These are phyloP conservation scores for Trissolcus brochymenae DNA, from an alignment of 2,888 invertebrate genomes.

Conservation along the genomic window DNA sequence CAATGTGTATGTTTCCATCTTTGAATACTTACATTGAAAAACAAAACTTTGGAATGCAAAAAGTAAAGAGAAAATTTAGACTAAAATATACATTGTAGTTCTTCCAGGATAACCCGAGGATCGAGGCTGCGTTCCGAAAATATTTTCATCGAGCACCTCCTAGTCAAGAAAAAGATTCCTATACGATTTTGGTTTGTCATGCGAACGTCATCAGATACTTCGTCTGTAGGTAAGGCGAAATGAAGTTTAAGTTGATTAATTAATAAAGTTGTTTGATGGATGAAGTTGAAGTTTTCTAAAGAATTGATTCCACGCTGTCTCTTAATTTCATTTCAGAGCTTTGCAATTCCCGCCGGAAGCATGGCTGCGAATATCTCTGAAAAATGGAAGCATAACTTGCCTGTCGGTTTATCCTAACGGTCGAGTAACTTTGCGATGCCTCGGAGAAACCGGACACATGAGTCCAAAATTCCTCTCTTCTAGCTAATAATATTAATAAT, in stretches of 20 bases:
- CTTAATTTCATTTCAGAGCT: slow-evolving; percentile 82
- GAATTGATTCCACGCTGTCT: not conserved
- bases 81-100: slow-evolving; percentile 79
- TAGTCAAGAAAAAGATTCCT: slow-evolving; percentile 87
- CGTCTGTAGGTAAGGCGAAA: slow-evolving; percentile 85
- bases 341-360: slow-evolving; percentile 98
- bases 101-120: slow-evolving; percentile 93
- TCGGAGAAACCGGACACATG: slow-evolving; percentile 95
- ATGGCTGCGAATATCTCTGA: slow-evolving; percentile 94
- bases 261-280: too few species aligned
- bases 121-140: slow-evolving; percentile 95
- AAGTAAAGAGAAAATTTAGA: not conserved
- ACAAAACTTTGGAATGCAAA: not conserved
- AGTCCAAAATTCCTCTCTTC: slow-evolving; percentile 83
- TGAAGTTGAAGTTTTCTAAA: not conserved
- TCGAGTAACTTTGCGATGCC: slow-evolving; percentile 85
- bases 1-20: slow-evolving; percentile 79
- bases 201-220: slow-evolving; percentile 98
- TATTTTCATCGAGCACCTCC: slow-evolving; percentile 94
- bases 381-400: slow-evolving; percentile 96
- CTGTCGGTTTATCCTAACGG: slow-evolving; percentile 91
- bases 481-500: slow-evolving; percentile 48
- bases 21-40: not conserved
- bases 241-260: too few species aligned
- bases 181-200: slow-evolving; percentile 96